Base-by-base conservation (phyloP, 23 tunicate genomes). In the Ascidia mentula region DNA sequence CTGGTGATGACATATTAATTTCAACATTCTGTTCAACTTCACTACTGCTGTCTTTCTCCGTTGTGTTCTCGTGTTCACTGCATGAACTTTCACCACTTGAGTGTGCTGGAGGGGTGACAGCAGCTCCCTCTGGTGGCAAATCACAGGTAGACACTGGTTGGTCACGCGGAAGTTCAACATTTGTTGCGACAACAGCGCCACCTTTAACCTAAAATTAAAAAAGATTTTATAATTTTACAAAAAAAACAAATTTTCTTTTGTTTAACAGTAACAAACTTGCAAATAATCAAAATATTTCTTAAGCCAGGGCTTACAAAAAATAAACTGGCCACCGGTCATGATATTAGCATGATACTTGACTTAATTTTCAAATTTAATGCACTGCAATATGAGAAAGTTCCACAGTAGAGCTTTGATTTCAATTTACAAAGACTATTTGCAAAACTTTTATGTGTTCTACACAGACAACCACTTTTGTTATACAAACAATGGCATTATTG, bases 141-240 rank as follows among this genome's bases (percentile, higher is more conserved):
- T 53, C 65, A 53, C 13, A 20, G 65, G 13, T 9, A 53, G 65
- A 20, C n/a, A n/a, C n/a, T 28, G 4, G 22, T 17, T 74, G 46
- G 18, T 31, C 78, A 4, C 9, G 6, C 4, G 83, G 83, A 18
- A 79, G 53, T 24, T 79, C 61, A 34, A 79, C 32, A 9, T 59
- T 3, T 26, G 24, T 12, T 26, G 38, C 45, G 3, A 40, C 74
- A 5, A 71, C 45, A 9, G 74, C 83, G 1, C 83, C 83, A 4
- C 83, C 83, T 59, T 79, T 79, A 35, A 77, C 33, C 81, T 77
- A 32, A 46, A 77, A 53, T 20, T 5, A 28, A 53, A 3, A 9
- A 53, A 20, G 22, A 5, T 53, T 53, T 9, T 53, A 53, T 20
- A 9, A 53, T 53, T 3, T 53, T 26, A 1, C 65, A 53, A 3